Percentiles rank a stretch among this genome's conserved stretches.
Conservation (phyloP, 2,797 vertebrate genomes). For the Aplochiton taeniatus region DNA sequence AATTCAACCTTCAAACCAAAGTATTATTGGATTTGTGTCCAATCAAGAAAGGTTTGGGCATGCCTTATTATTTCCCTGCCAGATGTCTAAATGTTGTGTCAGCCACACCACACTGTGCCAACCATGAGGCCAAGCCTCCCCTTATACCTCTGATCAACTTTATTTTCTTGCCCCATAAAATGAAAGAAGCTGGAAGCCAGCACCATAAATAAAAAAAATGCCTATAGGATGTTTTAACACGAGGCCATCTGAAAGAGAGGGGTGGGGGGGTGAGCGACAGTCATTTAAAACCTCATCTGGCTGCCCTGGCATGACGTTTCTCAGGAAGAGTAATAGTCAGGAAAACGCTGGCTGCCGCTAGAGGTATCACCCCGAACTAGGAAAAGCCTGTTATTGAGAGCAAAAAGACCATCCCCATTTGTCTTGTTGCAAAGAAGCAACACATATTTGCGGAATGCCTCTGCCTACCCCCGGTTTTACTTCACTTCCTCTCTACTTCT, state of each 20-base stretch:
- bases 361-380: constrained; percentile 43
- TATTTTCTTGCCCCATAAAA: constrained; percentile 48
- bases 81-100: constrained; percentile 29
- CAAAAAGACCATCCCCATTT: constrained; percentile 43
- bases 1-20: no score
- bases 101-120: constrained; percentile 61
- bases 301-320: constrained; percentile 55
- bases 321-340: constrained; percentile 58
- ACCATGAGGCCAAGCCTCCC: constrained; percentile 60
- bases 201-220: constrained; percentile 48
- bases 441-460: not conserved
- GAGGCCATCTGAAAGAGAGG: constrained; percentile 52
- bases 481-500: not conserved
- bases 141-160: constrained; percentile 64
- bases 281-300: constrained; percentile 69
- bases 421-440: constrained; percentile 5
- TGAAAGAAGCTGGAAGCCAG: constrained; percentile 40
- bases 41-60: not conserved
- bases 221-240: constrained; percentile 58
- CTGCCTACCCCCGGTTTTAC: not conserved
- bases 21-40: no score
- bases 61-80: not conserved
- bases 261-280: constrained; percentile 60
- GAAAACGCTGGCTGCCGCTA: constrained; percentile 40
- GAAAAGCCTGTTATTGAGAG: constrained; percentile 50